These are phyloP conservation scores for Leucosticte australis DNA, from an alignment of 2,113 vertebrate genomes.

Conservation along the genomic window DNA sequence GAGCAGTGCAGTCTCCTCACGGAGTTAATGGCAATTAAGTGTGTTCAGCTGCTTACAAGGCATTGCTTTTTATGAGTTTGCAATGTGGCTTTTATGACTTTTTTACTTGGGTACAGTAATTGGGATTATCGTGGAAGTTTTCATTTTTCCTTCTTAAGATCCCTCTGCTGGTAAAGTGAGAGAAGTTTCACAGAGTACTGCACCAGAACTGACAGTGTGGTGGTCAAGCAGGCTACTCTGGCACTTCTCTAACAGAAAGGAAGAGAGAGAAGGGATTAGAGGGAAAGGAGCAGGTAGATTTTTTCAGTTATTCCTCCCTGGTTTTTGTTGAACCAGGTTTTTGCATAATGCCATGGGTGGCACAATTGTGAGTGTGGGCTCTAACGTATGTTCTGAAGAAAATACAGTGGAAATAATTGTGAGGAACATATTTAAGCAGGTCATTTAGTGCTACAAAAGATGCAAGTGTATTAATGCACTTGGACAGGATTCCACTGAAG, in stretches of 20 bases:
- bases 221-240: background rate
- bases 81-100: background rate
- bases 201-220: background rate
- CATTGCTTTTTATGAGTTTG: background rate
- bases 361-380: background rate
- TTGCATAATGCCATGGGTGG: background rate
- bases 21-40: background rate
- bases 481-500: background rate
- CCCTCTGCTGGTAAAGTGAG: constrained; percentile 16
- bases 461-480: background rate
- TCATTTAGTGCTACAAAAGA: background rate
- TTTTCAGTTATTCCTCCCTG: background rate
- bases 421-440: background rate
- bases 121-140: background rate
- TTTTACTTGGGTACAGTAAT: background rate
- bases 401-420: background rate
- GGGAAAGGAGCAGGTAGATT: background rate
- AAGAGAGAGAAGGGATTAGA: background rate
- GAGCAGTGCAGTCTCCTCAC: background rate
- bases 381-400: background rate
- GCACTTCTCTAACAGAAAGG: background rate
- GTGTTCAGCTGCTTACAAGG: background rate
- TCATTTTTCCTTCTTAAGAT: background rate
- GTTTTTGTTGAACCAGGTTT: background rate
- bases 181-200: background rate